A percentile compares a stretch with the other conserved stretches of the same genome.
Evolutionary conservation across 2,797 vertebrate species (phyloP).

Genomic region (Leucoraja ocellata): DNA sequence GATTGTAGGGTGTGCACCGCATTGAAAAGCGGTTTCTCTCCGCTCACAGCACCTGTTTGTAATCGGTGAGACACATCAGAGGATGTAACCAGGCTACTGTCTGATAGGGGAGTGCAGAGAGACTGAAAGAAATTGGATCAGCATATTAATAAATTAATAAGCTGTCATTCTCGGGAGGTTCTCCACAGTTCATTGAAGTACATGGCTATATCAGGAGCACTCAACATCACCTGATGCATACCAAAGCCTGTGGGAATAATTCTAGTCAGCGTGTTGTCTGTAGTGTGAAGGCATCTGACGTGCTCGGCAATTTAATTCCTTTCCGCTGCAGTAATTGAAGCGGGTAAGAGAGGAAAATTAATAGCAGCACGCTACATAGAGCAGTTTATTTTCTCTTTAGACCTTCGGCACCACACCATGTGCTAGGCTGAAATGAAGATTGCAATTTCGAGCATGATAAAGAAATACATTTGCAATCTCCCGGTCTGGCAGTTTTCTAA

Average conservation of each 20-base stretch:
- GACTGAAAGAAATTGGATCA: slow-evolving; percentile 45
- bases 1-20: not conserved
- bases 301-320: slow-evolving; percentile 46
- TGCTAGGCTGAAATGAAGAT: slow-evolving; percentile 30
- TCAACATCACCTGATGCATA: slow-evolving; percentile 44
- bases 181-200: slow-evolving; percentile 47
- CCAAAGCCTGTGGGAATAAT: slow-evolving; percentile 43
- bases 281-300: slow-evolving; percentile 40
- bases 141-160: slow-evolving; percentile 58
- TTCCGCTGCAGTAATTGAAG: slow-evolving; percentile 42
- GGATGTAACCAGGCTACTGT: slow-evolving; percentile 19
- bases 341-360: slow-evolving; percentile 26
- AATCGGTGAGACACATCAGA: not conserved
- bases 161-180: slow-evolving; percentile 49
- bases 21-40: not conserved
- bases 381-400: slow-evolving; percentile 39
- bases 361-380: slow-evolving; percentile 28
- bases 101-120: slow-evolving; percentile 41
- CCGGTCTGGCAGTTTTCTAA: slow-evolving; percentile 28
- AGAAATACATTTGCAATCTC: slow-evolving; percentile 35
- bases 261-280: slow-evolving; percentile 45
- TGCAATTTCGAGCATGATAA: slow-evolving; percentile 18
- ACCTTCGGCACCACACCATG: not conserved
- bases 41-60: not conserved
- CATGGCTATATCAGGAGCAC: slow-evolving; percentile 55